Conservation (phyloP, 2,113 vertebrate genomes). For the Dasyprocta punctata region DNA sequence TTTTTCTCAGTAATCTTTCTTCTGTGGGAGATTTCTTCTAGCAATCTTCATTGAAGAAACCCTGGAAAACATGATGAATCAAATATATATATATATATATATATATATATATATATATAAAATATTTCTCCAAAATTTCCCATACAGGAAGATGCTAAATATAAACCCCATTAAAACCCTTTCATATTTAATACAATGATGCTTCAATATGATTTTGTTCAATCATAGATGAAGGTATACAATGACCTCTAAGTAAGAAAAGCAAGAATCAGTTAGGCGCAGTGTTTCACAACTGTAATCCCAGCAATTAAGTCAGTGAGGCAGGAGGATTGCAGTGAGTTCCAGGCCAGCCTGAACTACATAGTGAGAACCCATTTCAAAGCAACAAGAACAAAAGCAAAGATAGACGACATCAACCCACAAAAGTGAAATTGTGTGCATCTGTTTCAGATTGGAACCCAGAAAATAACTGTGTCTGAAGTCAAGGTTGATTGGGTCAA, state of each 20-base stretch:
- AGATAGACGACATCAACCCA: not conserved
- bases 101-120: no score
- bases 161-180: not conserved
- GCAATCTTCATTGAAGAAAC: not conserved
- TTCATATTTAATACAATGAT: no score
- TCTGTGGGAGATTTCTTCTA: not conserved
- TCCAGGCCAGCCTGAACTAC: not conserved
- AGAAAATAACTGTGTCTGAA: not conserved
- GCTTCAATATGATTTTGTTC: not conserved
- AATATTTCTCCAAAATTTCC: not conserved
- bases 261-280: not conserved
- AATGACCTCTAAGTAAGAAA: not conserved
- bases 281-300: not conserved
- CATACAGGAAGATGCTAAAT: not conserved
- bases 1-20: not conserved
- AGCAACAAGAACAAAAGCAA: not conserved
- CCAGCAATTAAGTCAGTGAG: not conserved
- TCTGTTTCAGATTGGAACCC: not conserved
- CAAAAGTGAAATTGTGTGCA: not conserved
- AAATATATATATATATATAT: not conserved
- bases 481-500: not conserved
- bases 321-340: not conserved
- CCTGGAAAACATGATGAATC: not conserved
- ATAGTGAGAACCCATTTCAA: not conserved
- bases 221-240: not conserved